Evolutionary conservation across 2,888 invertebrate species (phyloP).

Genomic region (Tridacna gigas): DNA sequence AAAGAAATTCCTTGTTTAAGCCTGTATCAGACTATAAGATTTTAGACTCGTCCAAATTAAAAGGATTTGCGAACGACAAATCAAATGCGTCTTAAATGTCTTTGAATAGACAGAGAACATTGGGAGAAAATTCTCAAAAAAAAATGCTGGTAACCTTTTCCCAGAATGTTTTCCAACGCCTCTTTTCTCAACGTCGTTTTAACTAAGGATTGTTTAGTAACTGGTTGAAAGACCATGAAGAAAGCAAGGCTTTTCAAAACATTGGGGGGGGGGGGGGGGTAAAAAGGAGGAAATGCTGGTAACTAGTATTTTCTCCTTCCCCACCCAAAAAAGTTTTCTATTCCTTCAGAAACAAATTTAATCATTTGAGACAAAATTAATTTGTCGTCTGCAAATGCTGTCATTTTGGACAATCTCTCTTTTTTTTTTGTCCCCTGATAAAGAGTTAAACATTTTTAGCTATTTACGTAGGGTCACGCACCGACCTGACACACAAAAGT

Average conservation of each 20-base stretch:
- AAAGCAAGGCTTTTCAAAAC: no score
- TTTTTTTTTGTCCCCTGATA: not conserved
- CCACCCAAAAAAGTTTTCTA: not conserved
- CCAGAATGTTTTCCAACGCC: no score
- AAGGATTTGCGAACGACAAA: not conserved
- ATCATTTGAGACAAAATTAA: not conserved
- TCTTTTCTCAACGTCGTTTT: no score
- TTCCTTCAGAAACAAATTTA: not conserved
- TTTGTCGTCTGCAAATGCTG: not conserved
- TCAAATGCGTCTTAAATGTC: not conserved
- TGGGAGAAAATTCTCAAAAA: no score
- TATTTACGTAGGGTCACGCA: slow-evolving; percentile 4
- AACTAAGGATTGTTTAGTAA: no score
- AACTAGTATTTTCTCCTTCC: not conserved
- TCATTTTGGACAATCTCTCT: not conserved
- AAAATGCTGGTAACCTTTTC: no score
- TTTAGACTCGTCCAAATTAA: not conserved
- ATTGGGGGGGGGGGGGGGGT: no score
- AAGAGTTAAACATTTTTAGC: not conserved
- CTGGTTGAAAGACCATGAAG: no score
- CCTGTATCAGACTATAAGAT: no score
- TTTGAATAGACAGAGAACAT: not conserved
- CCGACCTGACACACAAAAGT: not conserved
- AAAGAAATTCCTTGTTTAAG: not conserved
- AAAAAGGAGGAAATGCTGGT: not conserved